Percentiles rank a stretch among this genome's conserved stretches.
These are phyloP conservation scores for Jacana jacana DNA, from an alignment of 2,113 vertebrate genomes.

Conservation along the genomic window DNA sequence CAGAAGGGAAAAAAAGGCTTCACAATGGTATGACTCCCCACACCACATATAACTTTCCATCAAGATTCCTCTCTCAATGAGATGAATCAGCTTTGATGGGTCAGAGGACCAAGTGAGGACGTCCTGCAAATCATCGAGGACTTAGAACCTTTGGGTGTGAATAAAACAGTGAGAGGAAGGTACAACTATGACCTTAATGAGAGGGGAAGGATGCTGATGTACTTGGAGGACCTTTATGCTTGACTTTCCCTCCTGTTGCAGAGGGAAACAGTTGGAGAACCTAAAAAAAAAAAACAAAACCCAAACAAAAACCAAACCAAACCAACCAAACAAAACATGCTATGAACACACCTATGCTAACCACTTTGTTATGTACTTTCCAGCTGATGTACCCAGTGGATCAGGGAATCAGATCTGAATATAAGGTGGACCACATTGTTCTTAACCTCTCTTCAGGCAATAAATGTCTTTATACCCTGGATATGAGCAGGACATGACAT, in stretches of 20 bases:
- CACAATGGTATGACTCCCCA: background rate
- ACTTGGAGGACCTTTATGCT: background rate
- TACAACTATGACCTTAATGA: background rate
- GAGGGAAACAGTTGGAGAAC: background rate
- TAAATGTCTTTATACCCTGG: background rate
- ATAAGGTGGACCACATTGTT: background rate
- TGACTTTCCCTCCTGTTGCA: background rate
- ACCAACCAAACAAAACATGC: too few relatives aligned
- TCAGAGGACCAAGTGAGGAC: background rate
- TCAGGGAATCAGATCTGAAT: background rate
- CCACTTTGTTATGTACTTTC: rapidly evolving
- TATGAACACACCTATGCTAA: too few relatives aligned
- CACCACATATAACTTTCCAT: rapidly evolving
- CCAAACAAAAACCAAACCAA: too few relatives aligned
- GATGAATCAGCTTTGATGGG: background rate
- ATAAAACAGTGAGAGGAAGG: background rate
- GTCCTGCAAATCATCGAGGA: background rate
- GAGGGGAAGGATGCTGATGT: background rate
- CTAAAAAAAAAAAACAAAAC: too few relatives aligned
- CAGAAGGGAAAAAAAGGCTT: background rate
- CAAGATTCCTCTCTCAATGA: rapidly evolving
- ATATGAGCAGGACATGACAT: background rate
- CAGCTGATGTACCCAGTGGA: background rate
- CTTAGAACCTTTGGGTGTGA: background rate
- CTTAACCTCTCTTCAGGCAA: background rate